Percentiles rank a stretch among this genome's conserved stretches.
These are phyloP conservation scores for Metacarcinus magister DNA, from an alignment of 2,888 invertebrate genomes.

Conservation along the genomic window DNA sequence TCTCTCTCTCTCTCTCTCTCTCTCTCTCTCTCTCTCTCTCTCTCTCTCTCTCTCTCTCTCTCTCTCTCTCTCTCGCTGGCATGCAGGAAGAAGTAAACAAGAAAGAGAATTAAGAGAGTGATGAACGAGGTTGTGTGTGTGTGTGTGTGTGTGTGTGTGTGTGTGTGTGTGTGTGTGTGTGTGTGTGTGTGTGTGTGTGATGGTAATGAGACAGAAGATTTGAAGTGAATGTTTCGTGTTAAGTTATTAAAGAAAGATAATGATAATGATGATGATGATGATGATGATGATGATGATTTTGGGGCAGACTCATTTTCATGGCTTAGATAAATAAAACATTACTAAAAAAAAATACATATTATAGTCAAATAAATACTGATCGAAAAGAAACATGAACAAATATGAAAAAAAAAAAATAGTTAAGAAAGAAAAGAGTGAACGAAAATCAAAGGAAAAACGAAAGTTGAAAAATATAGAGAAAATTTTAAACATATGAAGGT, in stretches of 20 bases:
- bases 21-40: conserved; percentile 39
- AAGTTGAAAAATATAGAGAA: neutral
- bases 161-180: conserved; percentile 48
- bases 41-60: conserved; percentile 29
- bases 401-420: neutral
- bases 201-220: neutral
- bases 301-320: neutral
- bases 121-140: neutral
- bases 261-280: neutral
- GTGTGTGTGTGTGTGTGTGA: neutral
- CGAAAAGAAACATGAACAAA: neutral
- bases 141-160: conserved; percentile 9
- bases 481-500: neutral
- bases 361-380: neutral
- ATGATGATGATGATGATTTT: neutral
- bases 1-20: conserved; percentile 15
- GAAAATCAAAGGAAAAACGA: neutral
- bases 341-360: neutral
- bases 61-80: neutral
- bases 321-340: neutral
- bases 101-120: conserved; percentile 26
- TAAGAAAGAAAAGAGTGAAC: neutral
- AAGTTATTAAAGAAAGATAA: neutral
- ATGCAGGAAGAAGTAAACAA: neutral
- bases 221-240: neutral